phyloP scores from a whole-genome alignment of 92 coral and sea anemone species.

The Phenganax subtilis region DNA sequence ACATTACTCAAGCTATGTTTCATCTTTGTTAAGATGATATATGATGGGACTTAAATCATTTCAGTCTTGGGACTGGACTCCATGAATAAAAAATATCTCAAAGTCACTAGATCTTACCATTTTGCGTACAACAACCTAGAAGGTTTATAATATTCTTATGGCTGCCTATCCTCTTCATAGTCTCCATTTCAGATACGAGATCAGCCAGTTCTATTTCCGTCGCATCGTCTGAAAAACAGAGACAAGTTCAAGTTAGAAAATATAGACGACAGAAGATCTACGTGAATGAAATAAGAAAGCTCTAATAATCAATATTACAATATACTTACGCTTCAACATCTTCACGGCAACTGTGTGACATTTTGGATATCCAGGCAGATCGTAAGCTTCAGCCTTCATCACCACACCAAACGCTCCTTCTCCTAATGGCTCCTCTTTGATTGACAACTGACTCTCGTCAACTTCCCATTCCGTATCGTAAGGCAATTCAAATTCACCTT shows the following conservation, averaged over 20 bases:
- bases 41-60: too few relatives aligned
- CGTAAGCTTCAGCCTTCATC: slow-evolving; percentile 93
- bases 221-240: slow-evolving; percentile 67
- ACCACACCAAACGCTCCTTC: slow-evolving; percentile 99
- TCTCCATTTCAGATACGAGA: slow-evolving; percentile 84
- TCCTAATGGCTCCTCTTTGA: slow-evolving; percentile 79
- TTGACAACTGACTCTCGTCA: slow-evolving; percentile 67
- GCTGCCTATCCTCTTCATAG: slow-evolving; percentile 91
- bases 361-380: slow-evolving; percentile 60
- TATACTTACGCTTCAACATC: slow-evolving; percentile 77
- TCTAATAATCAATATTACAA: neutral
- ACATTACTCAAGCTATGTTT: too few relatives aligned
- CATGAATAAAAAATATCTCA: too few relatives aligned
- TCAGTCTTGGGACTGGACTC: too few relatives aligned
- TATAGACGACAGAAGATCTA: neutral
- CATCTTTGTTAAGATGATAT: too few relatives aligned
- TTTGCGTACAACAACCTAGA: slow-evolving; percentile 90
- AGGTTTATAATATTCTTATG: slow-evolving; percentile 92
- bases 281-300: too few relatives aligned
- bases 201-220: slow-evolving; percentile 88
- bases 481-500: slow-evolving; percentile 73
- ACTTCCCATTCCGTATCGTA: slow-evolving; percentile 96
- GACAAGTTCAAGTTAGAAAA: neutral
- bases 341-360: slow-evolving; percentile 76
- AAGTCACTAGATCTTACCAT: slow-evolving; percentile 53